phyloP scores from a whole-genome alignment of 2,797 vertebrate genomes.

The Diceros bicornis region DNA sequence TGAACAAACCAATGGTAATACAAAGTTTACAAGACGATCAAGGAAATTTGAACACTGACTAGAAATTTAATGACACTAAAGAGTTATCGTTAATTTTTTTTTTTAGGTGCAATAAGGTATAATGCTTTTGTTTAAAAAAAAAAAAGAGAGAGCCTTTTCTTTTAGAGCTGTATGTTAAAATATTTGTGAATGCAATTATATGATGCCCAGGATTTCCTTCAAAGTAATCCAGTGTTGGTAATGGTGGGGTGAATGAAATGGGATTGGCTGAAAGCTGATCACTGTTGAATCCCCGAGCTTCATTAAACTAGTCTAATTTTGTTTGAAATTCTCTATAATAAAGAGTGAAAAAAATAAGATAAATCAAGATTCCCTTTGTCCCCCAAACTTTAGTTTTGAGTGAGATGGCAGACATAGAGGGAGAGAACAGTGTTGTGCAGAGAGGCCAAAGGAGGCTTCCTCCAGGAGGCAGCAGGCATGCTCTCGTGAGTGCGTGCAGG shows the following conservation, averaged over 20 bases:
- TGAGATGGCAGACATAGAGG: background rate
- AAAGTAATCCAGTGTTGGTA: background rate
- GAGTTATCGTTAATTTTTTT: background rate
- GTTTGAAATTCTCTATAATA: background rate
- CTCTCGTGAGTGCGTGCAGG: background rate
- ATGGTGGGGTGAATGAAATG: background rate
- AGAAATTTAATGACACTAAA: background rate
- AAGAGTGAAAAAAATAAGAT: background rate
- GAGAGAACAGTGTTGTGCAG: background rate
- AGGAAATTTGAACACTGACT: background rate
- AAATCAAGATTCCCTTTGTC: background rate
- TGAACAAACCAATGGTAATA: background rate
- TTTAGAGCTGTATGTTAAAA: conserved; percentile 39
- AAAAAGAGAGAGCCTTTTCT: background rate
- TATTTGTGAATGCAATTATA: conserved; percentile 29
- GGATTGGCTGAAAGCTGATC: background rate
- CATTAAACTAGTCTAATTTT: background rate
- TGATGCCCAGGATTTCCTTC: background rate
- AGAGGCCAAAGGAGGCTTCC: background rate
- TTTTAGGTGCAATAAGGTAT: background rate
- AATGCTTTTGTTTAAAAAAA: background rate
- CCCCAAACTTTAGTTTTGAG: background rate
- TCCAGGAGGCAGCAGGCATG: background rate
- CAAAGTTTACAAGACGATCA: background rate
- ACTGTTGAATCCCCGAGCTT: background rate